Evolutionary conservation across 2,888 invertebrate genomes (phyloP), one percentile per base, ranked within the genome.

Genomic region (Drosophila lacicola): DNA sequence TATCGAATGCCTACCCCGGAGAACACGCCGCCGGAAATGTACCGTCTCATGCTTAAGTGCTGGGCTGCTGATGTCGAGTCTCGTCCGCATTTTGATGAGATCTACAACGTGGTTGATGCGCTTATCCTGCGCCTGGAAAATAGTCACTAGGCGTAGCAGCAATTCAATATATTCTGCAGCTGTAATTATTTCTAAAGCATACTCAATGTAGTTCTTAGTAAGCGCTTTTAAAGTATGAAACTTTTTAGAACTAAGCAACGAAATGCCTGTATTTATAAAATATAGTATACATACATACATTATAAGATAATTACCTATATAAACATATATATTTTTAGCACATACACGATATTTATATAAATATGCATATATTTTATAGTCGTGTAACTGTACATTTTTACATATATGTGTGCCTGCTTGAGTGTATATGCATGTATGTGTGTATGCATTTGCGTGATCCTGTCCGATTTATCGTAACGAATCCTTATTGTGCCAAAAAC

Each of bases 31-130:
- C 96, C 97, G 51, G 96, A 97, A 91, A 96, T 98, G 92, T 97
- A 98, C 92, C 95, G 96, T 65, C 93, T 98, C 69, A 98, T 98
- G 98, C 93, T 97, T 66, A 95, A 96, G 67, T 98, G 98, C 91
- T 98, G 98, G 98, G 97, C 97, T 90, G 97, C 98, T 91, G 96
- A 97, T 90, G 96, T 98, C 3, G 97, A 98, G 76, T 96, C 96
- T 88, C 94, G 98, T 82, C 98, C 98, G 41, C 97, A 97, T 92
- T 98, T 98, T 93, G 96, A 96, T 92, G 97, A 97, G 93, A 96
- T 98, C 83, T 96, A 95, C 91, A 95, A 95, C 34, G 94, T 95
- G 74, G 96, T 97, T 17, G 97, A 97, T 90, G 95, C 94, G 80
- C 93, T 95, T 61, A 88, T 92, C 61, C 77, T 91, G 67, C 92